Evolutionary conservation across 1,140 invertebrate species (phyloP), one percentile per base, ranked within the genome.

Genomic region (Scaptomyza hsui): DNA sequence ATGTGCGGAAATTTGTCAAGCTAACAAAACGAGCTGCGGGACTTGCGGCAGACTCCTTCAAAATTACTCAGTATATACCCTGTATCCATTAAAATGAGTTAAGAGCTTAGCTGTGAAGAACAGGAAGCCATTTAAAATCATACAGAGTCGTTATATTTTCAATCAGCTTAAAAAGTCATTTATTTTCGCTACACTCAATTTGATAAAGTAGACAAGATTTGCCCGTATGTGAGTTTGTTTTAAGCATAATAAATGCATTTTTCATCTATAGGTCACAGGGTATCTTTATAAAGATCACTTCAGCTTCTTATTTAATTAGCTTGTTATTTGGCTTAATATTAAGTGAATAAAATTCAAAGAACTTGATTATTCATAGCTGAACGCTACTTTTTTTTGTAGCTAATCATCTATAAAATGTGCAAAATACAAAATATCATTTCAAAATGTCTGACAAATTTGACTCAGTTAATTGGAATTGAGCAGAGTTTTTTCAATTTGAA

Each of bases 1-100:
- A 86, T 80, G 72, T 63, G 60, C 52, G 72, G 55, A 70, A 67
- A 83, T 82, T 83, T 78, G 41, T 82, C 78, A 81, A 12, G 37
- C 52, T 24, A 29, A 41, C 35, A 53, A 19, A 48, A 44, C 15
- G 5, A 19, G 26, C n/a, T 9, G 12, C 19, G 13, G 6, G 1
- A 39, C 4, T 29, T 19, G 24, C 15, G 24, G 16, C 10, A 26
- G 15, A 51, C 10, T 63, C n/a, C 26, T 21, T 2, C 4, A 10
- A 49, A 19, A 62, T 13, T 24, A 39, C 10, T 18, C 10, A 5
- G 1, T 4, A 26, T 26, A 47, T 26, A 26, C 45, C 21, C n/a
- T 47, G n/a, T 47, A 18, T n/a, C 32, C 32, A n/a, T 29, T 29
- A 9, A 29, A 29, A 29, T 29, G 26, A 29, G 26, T 9, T 29